These are phyloP conservation scores for Drosophila paulistorum DNA, from an alignment of 1,140 invertebrate species.

Conservation along the genomic window DNA sequence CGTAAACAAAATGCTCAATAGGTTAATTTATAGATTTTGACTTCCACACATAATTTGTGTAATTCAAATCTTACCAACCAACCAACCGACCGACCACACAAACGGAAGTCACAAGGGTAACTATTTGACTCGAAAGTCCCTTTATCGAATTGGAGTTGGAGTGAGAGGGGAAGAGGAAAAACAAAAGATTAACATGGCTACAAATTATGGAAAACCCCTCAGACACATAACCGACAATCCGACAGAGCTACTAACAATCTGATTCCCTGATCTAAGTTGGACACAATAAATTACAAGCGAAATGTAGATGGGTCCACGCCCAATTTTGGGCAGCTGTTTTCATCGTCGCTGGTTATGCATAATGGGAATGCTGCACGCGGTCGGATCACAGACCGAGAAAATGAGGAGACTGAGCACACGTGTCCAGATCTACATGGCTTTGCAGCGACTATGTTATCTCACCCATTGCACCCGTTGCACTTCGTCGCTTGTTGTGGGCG, in stretches of 20 bases:
- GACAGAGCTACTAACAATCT: not conserved
- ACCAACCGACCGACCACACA: not conserved
- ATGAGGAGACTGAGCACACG: conserved; percentile 31
- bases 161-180: conserved; percentile 29
- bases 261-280: conserved; percentile 47
- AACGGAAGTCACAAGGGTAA: conserved; percentile 56
- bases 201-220: conserved; percentile 55
- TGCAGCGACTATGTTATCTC: conserved; percentile 30
- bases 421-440: conserved; percentile 21
- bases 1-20: conserved; percentile 29
- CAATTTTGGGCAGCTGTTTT: conserved; percentile 44
- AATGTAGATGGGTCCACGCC: conserved; percentile 70
- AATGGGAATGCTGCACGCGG: conserved; percentile 56
- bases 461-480: conserved; percentile 39
- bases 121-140: conserved; percentile 49
- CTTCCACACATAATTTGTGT: conserved; percentile 17
- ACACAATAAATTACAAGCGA: conserved; percentile 57
- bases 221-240: conserved; percentile 37
- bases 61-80: conserved; percentile 27
- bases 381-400: conserved; percentile 20
- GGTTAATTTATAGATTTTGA: conserved; percentile 48
- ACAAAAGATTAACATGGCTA: conserved; percentile 58
- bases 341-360: conserved; percentile 36
- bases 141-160: conserved; percentile 20
- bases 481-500: conserved; percentile 6